Conservation (phyloP, 2,888 invertebrate genomes). For the Dugesia japonica region DNA sequence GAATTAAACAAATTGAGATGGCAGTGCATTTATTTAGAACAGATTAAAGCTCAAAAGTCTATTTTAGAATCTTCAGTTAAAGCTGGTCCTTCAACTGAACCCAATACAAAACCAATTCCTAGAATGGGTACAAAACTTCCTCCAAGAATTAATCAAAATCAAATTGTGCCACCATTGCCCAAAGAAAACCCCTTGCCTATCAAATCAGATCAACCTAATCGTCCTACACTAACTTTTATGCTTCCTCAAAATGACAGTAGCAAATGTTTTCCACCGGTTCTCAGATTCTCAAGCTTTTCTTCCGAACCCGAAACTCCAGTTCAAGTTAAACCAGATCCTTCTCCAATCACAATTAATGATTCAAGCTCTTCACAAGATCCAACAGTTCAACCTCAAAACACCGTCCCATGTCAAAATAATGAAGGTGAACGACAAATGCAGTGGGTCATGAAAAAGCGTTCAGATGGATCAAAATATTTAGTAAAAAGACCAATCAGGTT, state of each 20-base stretch:
- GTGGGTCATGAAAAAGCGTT: conserved; percentile 10
- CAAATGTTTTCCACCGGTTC: not conserved
- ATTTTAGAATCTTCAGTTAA: not conserved
- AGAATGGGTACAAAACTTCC: not conserved
- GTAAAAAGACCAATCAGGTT: conserved; percentile 11
- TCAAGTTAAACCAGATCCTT: not conserved
- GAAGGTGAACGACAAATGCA: not conserved
- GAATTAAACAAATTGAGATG: conserved; percentile 10
- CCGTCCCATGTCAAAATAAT: not conserved
- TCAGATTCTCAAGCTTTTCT: not conserved
- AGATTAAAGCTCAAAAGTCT: not conserved
- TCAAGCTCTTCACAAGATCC: not conserved
- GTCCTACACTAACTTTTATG: not conserved
- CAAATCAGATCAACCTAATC: conserved; percentile 2
- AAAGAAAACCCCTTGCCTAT: not conserved
- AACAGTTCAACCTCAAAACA: not conserved
- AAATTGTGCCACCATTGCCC: not conserved
- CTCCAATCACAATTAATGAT: not conserved
- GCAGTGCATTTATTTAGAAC: conserved; percentile 14
- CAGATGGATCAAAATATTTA: not conserved
- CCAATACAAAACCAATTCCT: not conserved
- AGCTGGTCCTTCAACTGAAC: not conserved
- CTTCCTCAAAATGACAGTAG: not conserved
- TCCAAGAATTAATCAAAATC: not conserved
- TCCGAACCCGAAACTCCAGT: not conserved